Evolutionary conservation across 2,113 vertebrate species (phyloP), one percentile per base, ranked within the genome.

Genomic region (Pseudorasbora parva): DNA sequence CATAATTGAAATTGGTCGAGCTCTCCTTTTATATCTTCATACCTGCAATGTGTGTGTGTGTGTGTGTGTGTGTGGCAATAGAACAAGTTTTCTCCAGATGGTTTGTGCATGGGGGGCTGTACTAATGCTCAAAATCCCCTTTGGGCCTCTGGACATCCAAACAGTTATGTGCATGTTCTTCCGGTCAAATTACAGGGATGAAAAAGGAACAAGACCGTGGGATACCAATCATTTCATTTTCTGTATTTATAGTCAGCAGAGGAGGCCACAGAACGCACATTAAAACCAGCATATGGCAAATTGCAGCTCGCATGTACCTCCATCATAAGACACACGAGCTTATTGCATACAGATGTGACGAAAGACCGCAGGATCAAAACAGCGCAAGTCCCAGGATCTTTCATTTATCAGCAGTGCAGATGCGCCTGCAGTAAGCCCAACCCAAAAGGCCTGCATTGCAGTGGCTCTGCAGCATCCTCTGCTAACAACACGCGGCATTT

Each of bases 321-420:
- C 8, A 77, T 41, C 21, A 77, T 3, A 15, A 59, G 5, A 77
- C 8, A 21, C 8, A 56, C 9, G 21, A 78, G n/a, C 33, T 76
- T 1, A 25, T 23, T 59, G n/a, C 12, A 2, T 10, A 45, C 21
- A 43, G n/a, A 30, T 8, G 45, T 17, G 43, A 74, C 14, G 30
- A 57, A 14, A 75, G 75, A 21, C 19, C 3, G 33, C 75, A 45
- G 33, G 33, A 57, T 15, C 19, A 21, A 33, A 78, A 78, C 37
- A 78, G 19, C 8, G 15, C 3, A 45, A 19, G 12, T 81, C 75
- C 54, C 56, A 75, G 69, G 59, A 87, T 60, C 84, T 78, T 10
- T 81, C 47, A 82, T 25, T 47, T 56, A 72, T 86, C 87, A 88
- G 88, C 87, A 89, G 88, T 88, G 92, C 87, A 92, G 88, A 87